A percentile compares a stretch with the other conserved stretches of the same genome.
phyloP scores from a whole-genome alignment of 2,888 invertebrate genomes.

The Cataglyphis cursor region DNA sequence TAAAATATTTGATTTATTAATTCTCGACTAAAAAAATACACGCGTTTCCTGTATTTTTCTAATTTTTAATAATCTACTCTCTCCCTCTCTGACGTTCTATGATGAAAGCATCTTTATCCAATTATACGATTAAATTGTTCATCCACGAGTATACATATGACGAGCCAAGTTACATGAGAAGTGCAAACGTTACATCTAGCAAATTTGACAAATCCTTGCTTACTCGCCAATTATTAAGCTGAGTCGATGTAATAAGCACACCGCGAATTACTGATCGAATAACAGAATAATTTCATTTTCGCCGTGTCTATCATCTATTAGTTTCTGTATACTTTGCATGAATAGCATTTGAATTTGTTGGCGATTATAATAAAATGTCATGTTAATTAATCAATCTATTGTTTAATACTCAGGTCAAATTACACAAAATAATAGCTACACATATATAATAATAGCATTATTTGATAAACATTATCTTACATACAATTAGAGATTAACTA shows the following conservation, averaged over 20 bases:
- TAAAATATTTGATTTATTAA: background rate
- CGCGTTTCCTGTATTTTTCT: background rate
- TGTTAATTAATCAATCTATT: slow-evolving; percentile 19
- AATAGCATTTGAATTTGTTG: background rate
- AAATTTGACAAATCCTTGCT: slow-evolving; percentile 64
- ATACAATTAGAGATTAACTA: background rate
- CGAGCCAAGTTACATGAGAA: slow-evolving; percentile 52
- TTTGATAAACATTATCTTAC: background rate
- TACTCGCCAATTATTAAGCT: slow-evolving; percentile 71
- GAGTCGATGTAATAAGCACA: slow-evolving; percentile 62
- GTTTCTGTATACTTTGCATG: background rate
- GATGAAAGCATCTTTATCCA: slow-evolving; percentile 24
- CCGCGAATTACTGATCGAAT: slow-evolving; percentile 6
- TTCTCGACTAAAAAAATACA: background rate
- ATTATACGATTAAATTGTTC: slow-evolving; percentile 18
- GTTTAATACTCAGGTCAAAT: slow-evolving; percentile 15
- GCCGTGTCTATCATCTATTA: slow-evolving; percentile 9
- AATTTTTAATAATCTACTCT: slow-evolving; percentile 21
- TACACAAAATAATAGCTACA: slow-evolving; percentile 11
- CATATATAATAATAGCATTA: background rate
- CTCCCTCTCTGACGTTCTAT: background rate
- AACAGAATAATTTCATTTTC: slow-evolving; percentile 45
- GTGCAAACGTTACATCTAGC: slow-evolving; percentile 60
- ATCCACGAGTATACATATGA: slow-evolving; percentile 28
- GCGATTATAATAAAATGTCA: slow-evolving; percentile 11